These are phyloP conservation scores for Carcharodon carcharias DNA, from an alignment of 2,797 vertebrate genomes.

Conservation along the genomic window DNA sequence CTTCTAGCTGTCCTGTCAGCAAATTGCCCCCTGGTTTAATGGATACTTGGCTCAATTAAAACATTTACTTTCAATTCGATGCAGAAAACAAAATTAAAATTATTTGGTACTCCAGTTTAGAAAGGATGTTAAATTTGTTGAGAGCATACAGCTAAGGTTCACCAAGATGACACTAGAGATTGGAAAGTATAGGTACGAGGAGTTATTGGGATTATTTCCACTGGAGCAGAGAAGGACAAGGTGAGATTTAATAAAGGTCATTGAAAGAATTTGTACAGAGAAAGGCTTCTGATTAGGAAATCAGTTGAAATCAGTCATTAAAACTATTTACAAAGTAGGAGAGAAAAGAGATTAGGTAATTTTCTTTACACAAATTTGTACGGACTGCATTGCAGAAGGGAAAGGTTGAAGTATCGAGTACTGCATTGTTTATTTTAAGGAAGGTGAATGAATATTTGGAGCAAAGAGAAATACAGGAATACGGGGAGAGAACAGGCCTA, in stretches of 20 bases:
- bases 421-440: neutral
- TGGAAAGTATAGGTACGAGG: neutral
- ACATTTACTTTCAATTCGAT: neutral
- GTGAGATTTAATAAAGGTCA: neutral
- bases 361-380: neutral
- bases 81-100: neutral
- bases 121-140: neutral
- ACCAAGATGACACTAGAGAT: neutral
- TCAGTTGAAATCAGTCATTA: neutral
- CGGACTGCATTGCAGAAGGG: neutral
- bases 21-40: neutral
- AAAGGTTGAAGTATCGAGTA: neutral
- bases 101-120: neutral
- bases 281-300: neutral
- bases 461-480: neutral
- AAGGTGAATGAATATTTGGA: neutral
- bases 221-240: neutral
- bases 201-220: neutral
- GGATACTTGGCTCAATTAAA: neutral
- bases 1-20: neutral
- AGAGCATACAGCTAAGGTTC: neutral
- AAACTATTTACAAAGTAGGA: neutral
- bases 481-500: neutral
- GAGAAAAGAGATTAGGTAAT: neutral
- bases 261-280: neutral